These are phyloP conservation scores for Acromyrmex heyeri DNA, from an alignment of 1,140 invertebrate genomes.

Conservation along the genomic window DNA sequence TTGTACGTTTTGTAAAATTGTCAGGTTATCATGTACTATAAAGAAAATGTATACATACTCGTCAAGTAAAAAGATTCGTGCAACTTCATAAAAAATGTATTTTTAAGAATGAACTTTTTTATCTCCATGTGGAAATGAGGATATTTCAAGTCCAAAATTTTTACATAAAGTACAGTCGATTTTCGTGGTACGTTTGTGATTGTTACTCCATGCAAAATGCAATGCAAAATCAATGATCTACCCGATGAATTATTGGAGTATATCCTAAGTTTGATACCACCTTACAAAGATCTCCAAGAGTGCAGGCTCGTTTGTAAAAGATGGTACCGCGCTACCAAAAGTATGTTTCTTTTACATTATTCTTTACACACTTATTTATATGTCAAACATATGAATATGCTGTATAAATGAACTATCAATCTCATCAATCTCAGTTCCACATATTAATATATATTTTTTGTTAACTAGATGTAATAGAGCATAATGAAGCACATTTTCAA, in stretches of 20 bases:
- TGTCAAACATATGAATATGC: not conserved
- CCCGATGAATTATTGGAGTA: constrained; percentile 98
- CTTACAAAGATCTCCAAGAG: constrained; percentile 95
- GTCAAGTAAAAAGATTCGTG: not conserved
- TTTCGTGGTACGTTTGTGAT: constrained; percentile 1
- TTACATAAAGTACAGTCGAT: not conserved
- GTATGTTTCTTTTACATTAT: constrained; percentile 87
- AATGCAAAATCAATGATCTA: constrained; percentile 89
- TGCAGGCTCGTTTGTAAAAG: constrained; percentile 94
- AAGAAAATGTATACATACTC: not conserved
- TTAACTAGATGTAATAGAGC: constrained; percentile 91
- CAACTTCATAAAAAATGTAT: not conserved
- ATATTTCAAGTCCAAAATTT: not conserved
- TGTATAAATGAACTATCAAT: too few relatives aligned
- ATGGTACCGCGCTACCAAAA: constrained; percentile 93
- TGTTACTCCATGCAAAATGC: constrained; percentile 75
- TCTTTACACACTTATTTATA: not conserved
- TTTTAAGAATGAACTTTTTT: not conserved
- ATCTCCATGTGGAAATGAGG: not conserved
- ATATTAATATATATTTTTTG: not conserved
- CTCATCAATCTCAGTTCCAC: too few relatives aligned
- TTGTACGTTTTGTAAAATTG: not conserved
- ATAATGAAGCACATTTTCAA: constrained; percentile 89
- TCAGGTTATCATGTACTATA: not conserved
- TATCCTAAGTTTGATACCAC: constrained; percentile 95